Evolutionary conservation across 2,113 vertebrate genomes (phyloP).

Genomic region (Glaucomys volans): DNA sequence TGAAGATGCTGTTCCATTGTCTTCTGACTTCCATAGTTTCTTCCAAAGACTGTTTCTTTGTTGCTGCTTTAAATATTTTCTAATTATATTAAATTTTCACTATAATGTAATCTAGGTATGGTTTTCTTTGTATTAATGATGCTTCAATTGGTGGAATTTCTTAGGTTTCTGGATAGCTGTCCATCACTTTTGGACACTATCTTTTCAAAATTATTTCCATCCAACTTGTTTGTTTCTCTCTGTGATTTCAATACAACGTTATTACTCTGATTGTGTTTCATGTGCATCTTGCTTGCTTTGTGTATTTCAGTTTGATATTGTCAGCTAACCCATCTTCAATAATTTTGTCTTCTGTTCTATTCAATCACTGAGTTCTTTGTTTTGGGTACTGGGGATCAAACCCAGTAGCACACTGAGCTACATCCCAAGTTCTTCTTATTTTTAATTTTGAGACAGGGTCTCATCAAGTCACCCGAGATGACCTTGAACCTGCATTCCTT

Average conservation of each 20-base stretch:
- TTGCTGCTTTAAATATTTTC: neutral
- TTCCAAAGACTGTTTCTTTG: neutral
- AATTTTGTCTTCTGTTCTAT: neutral
- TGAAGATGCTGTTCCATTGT: neutral
- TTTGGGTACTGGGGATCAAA: neutral
- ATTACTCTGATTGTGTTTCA: neutral
- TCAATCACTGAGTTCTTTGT: neutral
- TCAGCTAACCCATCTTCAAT: neutral
- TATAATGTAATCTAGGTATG: neutral
- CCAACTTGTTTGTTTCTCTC: neutral
- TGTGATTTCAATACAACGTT: neutral
- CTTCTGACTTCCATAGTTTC: neutral
- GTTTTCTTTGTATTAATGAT: neutral
- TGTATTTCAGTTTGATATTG: neutral
- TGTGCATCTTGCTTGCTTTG: neutral
- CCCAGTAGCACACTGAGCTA: too few species aligned
- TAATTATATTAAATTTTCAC: neutral
- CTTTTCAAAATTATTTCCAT: neutral
- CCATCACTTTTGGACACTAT: neutral
- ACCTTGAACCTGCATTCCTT: too few species aligned
- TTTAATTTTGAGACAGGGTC: too few species aligned
- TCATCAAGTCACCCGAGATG: too few species aligned
- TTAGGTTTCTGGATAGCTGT: neutral
- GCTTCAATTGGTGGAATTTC: neutral
- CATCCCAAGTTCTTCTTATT: too few species aligned